Base-by-base conservation (phyloP, 2,113 vertebrate genomes). In the Dipodomys stephensi region DNA sequence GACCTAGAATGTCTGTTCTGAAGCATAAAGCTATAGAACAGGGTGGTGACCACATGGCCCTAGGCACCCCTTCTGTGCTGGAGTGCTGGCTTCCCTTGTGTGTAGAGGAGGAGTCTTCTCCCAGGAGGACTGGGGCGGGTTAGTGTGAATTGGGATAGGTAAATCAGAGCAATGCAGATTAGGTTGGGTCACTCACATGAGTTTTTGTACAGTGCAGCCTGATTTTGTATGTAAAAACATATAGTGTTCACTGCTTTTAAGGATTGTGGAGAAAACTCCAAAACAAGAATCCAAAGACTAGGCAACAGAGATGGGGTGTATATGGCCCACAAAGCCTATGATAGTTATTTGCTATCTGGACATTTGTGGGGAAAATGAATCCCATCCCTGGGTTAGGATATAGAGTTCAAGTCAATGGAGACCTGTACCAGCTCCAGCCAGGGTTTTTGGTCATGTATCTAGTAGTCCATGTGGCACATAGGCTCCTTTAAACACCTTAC, bases 41-140 rank as follows among this genome's bases (percentile, higher is more conserved):
- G 0, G 25, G 23, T 49, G 44, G 23, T 0, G 16, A 23, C 30
- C 67, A 10, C 10, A 4, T 19, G 7, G 10, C 25, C n/a, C 4
- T 4, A 6, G n/a, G 35, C 20, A 19, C 27, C n/a, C 16, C 15
- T 2, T 78, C 30, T n/a, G 16, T 62, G 57, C 68, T 22, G 22
- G 39, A 60, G 3, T 28, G 1, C 8, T n/a, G 2, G 22, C 68
- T 62, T 19, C 62, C 67, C 53, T 84, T 22, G 20, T 69, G 57
- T 28, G 19, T 25, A 11, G 71, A 25, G 19, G 7, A 1, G 9
- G 22, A 62, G 2, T 69, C 30, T 92, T 32, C 10, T 27, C 71
- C 8, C 7, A 68, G 32, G 12, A 73, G 35, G 16, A 30, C 3
- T 1, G 25, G 39, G 39, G 30, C 25, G 2, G 15, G 10, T 13